Percentiles rank a stretch among this genome's conserved stretches.
Conservation (phyloP, 2,797 vertebrate genomes). For the Pelodytes ibericus region DNA sequence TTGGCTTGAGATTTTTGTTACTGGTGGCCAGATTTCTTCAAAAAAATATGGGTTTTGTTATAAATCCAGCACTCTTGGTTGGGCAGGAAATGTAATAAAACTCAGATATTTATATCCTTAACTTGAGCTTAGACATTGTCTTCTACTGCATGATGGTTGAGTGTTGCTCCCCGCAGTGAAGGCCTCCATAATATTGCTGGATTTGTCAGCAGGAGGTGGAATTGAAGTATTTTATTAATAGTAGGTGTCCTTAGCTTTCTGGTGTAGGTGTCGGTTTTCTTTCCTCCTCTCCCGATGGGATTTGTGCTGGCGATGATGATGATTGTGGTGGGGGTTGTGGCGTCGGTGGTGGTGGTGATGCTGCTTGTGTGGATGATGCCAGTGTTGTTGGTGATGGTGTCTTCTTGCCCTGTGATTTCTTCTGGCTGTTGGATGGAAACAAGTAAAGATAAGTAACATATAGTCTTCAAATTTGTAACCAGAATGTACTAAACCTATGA, state of each 20-base stretch:
- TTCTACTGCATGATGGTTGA: constrained; percentile 11
- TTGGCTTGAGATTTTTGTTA: constrained; percentile 14
- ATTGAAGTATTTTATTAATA: constrained; percentile 62
- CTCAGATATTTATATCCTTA: constrained; percentile 21
- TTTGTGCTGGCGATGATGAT: constrained; percentile 86
- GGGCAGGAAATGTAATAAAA: background rate
- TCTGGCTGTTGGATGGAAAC: constrained; percentile 72
- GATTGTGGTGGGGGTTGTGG: constrained; percentile 73
- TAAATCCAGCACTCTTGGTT: constrained; percentile 21
- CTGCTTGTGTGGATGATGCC: constrained; percentile 74
- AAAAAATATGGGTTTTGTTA: background rate
- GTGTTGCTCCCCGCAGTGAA: background rate
- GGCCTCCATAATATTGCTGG: background rate
- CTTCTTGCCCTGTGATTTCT: constrained; percentile 87
- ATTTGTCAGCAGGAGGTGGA: constrained; percentile 34
- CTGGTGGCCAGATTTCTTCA: constrained; percentile 17
- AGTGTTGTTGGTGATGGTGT: constrained; percentile 80
- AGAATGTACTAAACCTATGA: too few species aligned
- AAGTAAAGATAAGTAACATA: background rate
- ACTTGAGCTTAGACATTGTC: constrained; percentile 8
- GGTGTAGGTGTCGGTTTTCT: constrained; percentile 71
- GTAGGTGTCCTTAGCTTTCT: constrained; percentile 69
- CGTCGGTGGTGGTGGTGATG: constrained; percentile 78
- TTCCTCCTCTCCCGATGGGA: constrained; percentile 88
- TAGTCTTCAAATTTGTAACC: too few species aligned